Evolutionary conservation across 2,888 invertebrate genomes (phyloP), one percentile per base, ranked within the genome.

Genomic region (Acrobasis suavella): DNA sequence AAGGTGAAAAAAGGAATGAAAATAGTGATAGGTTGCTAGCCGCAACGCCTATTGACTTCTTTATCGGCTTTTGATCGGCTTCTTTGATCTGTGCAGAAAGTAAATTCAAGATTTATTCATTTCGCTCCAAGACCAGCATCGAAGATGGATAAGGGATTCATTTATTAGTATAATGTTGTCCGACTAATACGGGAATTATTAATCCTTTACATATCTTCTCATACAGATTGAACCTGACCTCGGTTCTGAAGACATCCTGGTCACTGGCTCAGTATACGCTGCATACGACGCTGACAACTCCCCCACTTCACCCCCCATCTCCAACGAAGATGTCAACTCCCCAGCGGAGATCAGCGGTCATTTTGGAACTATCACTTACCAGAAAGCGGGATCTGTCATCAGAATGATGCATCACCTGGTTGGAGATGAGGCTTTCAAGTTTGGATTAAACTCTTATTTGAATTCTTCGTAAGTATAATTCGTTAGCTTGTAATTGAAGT

Each of bases 361-460:
- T 83, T 96, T 96, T 72, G 95, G 95, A 63, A 89, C 87, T 0
- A 94, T 96, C 54, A 93, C 95, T 0, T 96, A 96, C 70, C 93
- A 93, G 70, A 96, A 96, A 83, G 95, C 94, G 1, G 94, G 91
- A 5, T 81, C 91, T 0, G 85, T 92, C 0, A 91, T 92, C 37
- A 80, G 91, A 55, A 92, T 92, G 92, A 85, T 92, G 54, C 91
- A 91, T 65, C 86, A 92, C 71, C 74, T 90, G n/a, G 69, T 92
- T 14, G 88, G 87, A 6, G 85, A 91, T 60, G 79, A 79, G 6
- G 86, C 84, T 50, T 82, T 84, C 60, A 76, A 74, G 70, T 66
- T 70, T 59, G 86, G 86, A 16, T 65, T 85, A n/a, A 69, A 82
- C 55, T 64, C 68, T 3, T 89, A 92, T 68, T 77, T 96, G 60